Conservation (phyloP, 2,113 vertebrate species). For the Sitta europaea region DNA sequence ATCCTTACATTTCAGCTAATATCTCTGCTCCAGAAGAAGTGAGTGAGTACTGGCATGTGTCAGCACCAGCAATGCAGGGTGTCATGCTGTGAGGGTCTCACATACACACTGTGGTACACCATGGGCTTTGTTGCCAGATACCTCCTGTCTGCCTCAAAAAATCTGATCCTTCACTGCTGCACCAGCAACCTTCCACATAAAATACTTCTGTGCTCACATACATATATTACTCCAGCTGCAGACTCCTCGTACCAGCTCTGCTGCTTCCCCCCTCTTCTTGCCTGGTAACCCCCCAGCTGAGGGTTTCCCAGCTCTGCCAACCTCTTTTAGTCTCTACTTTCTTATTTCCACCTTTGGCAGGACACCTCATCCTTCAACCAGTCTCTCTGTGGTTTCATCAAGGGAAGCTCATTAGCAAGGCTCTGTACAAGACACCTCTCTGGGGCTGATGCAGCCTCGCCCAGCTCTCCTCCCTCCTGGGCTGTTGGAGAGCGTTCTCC, state of each 20-base stretch:
- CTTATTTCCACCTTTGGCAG: background rate
- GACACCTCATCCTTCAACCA: background rate
- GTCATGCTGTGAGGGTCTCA: accelerated
- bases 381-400: background rate
- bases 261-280: accelerated
- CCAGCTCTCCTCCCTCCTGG: background rate
- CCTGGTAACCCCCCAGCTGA: no score
- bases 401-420: background rate
- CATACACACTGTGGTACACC: no score
- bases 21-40: background rate
- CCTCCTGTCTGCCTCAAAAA: background rate
- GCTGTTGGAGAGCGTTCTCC: background rate
- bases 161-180: background rate
- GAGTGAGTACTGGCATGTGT: accelerated
- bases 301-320: background rate
- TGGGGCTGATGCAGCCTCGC: background rate
- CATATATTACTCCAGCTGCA: background rate
- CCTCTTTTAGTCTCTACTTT: background rate
- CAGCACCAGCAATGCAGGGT: accelerated
- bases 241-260: background rate
- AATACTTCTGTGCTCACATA: background rate
- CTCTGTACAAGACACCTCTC: background rate
- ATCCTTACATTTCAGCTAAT: background rate
- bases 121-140: background rate
- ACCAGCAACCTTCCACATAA: background rate